Evolutionary conservation across 2,888 invertebrate species (phyloP), one percentile per base, ranked within the genome.

Genomic region (Dynastes maya): DNA sequence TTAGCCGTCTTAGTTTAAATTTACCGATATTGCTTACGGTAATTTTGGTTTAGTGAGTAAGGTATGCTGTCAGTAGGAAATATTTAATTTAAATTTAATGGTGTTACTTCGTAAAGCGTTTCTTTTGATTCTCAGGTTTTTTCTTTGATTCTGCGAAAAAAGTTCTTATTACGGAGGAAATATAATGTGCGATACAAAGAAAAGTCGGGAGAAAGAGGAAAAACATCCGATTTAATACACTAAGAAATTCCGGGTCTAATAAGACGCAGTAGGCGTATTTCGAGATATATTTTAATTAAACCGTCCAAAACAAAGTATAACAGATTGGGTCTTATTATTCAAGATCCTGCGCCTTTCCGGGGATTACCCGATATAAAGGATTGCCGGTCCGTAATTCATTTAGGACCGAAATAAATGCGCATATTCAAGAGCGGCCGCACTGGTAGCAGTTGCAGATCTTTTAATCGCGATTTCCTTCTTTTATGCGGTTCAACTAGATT

Each of bases 401-500:
- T 74, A 63, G 61, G 74, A 29, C 40, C 53, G 51, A 68, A 77
- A 77, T 77, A 58, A 77, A 77, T 77, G 76, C 67, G 76, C 76
- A 77, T 77, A 77, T 77, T 68, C 67, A 77, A 77, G 55, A 51
- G 51, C 68, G 68, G n/a, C 63, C 13, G 37, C 63, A 11, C 4
- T 32, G 55, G 55, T 58, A 58, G 55, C 27, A 58, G 55, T 58
- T 32, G 53, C 55, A 67, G 55, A 77, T 77, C 68, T 77, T 77
- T 77, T 68, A 77, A 77, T 77, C 67, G 64, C 51, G 37, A 76
- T 53, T 68, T 68, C 29, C 68, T 68, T 51, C 68, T 68, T 68
- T 68, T 27, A 77, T 13, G 22, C 40, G 27, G 58, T 16, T 29
- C 22, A 49, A 63, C 37, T 72, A 72, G 72, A 72, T 72, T 58